These are phyloP conservation scores for Grammomys surdaster DNA, from an alignment of 2,113 vertebrate species.

Conservation along the genomic window DNA sequence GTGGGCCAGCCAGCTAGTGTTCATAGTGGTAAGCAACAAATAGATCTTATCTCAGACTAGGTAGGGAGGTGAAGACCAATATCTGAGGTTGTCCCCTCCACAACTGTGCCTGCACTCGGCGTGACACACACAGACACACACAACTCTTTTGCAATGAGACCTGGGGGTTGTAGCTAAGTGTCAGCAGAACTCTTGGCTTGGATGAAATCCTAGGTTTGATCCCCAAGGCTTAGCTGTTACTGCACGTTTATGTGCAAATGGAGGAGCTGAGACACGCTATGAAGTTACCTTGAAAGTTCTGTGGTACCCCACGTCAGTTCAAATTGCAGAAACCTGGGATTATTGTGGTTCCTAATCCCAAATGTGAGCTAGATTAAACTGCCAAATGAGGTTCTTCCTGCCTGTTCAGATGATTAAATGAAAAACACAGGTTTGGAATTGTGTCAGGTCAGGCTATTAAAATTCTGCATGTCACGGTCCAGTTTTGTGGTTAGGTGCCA, in stretches of 20 bases:
- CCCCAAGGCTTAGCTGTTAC: not conserved
- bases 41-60: not conserved
- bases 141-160: not conserved
- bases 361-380: constrained; percentile 34
- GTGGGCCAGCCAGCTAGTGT: not conserved
- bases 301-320: not conserved
- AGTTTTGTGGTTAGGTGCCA: not conserved
- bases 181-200: not conserved
- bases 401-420: not conserved
- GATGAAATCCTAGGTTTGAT: not conserved
- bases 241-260: not conserved
- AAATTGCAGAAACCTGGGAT: not conserved
- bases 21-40: not conserved
- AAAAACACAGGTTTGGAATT: constrained; percentile 18
- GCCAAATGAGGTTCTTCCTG: not conserved
- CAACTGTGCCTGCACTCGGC: not conserved
- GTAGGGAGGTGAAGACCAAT: not conserved
- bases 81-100: not conserved
- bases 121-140: not conserved
- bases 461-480: not conserved
- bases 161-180: not conserved
- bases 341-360: not conserved
- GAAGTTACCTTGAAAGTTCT: not conserved
- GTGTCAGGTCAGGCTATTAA: not conserved
- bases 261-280: not conserved